These are phyloP conservation scores for Andrena dorsata DNA, from an alignment of 2,888 invertebrate species.

Conservation along the genomic window DNA sequence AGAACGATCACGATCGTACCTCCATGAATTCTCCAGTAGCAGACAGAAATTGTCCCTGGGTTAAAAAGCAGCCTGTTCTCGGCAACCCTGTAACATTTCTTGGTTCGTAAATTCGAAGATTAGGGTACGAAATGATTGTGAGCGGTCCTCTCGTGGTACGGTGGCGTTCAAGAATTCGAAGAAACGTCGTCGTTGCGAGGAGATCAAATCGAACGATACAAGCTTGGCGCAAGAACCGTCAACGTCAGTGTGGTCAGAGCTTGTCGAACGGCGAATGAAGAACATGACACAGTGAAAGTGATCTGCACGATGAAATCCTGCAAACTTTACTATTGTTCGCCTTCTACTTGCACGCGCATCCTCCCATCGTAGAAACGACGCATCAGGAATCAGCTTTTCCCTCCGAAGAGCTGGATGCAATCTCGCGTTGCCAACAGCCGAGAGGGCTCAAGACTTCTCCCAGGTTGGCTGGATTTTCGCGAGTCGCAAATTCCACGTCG, in stretches of 20 bases:
- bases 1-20: conserved; percentile 11
- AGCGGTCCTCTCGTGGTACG: conserved; percentile 20
- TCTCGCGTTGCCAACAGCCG: neutral
- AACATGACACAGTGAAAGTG: neutral
- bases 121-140: conserved; percentile 31
- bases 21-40: conserved; percentile 44
- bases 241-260: too few relatives aligned
- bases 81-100: conserved; percentile 24
- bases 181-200: neutral
- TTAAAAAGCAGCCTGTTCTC: conserved; percentile 27
- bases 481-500: conserved; percentile 53
- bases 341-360: too few relatives aligned
- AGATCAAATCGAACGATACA: neutral
- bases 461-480: conserved; percentile 23
- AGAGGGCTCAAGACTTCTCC: neutral
- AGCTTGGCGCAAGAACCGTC: neutral
- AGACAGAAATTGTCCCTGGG: conserved; percentile 15
- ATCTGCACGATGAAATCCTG: too few relatives aligned
- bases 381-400: too few relatives aligned
- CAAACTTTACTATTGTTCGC: too few relatives aligned
- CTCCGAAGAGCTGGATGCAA: neutral
- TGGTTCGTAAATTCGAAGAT: conserved; percentile 53
- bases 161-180: conserved; percentile 12
- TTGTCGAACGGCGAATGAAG: neutral
- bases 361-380: too few relatives aligned